Conservation (phyloP, 2,113 vertebrate genomes). For the Chiloscyllium plagiosum region DNA sequence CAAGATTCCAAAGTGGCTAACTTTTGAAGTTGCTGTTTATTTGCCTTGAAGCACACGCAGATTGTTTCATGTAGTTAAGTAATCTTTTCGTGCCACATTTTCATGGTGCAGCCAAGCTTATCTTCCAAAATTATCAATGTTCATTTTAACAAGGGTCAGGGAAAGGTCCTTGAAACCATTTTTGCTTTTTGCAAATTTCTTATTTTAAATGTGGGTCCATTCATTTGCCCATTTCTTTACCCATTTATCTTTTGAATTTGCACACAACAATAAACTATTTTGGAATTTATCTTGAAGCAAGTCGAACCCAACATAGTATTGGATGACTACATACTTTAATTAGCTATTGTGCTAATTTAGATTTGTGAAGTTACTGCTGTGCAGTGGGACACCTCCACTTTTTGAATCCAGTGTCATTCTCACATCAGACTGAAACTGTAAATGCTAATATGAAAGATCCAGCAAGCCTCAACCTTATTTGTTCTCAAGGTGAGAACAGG, state of each 20-base stretch:
- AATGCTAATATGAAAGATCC: background rate
- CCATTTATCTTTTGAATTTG: background rate
- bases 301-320: background rate
- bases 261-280: background rate
- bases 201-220: background rate
- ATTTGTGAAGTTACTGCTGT: background rate
- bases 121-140: background rate
- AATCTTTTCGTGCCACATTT: background rate
- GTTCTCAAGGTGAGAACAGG: background rate
- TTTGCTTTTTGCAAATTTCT: background rate
- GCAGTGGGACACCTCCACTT: background rate
- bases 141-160: background rate
- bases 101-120: background rate
- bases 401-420: background rate
- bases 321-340: background rate
- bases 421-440: background rate
- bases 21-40: background rate
- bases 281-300: background rate
- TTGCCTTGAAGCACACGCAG: background rate
- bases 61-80: background rate
- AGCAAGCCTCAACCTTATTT: background rate
- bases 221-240: background rate
- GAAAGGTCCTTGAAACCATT: background rate
- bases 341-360: background rate
- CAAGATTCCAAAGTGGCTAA: background rate